phyloP scores from a whole-genome alignment of 2,113 vertebrate species.

The Calidris pugnax region DNA sequence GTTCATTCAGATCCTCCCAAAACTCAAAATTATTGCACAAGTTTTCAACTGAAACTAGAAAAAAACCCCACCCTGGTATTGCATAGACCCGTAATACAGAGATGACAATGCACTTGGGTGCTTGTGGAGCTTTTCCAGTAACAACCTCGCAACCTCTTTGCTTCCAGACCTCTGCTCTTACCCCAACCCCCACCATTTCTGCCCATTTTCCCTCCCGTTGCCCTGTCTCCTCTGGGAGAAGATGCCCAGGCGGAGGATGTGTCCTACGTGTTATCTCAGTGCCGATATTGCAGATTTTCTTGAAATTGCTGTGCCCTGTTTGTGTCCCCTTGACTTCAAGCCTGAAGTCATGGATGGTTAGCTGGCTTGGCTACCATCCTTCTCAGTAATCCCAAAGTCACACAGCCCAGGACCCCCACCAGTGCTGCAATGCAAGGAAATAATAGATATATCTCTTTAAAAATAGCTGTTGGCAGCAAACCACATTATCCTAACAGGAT shows the following conservation, averaged over 20 bases:
- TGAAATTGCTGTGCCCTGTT: neutral
- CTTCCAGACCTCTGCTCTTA: neutral
- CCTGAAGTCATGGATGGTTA: neutral
- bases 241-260: neutral
- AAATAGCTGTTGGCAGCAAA: neutral
- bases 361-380: neutral
- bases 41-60: neutral
- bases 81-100: neutral
- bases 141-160: neutral
- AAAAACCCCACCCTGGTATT: neutral
- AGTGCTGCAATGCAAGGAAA: neutral
- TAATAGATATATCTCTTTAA: neutral
- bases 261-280: neutral
- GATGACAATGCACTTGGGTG: fast-evolving
- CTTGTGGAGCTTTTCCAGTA: neutral
- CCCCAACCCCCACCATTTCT: neutral
- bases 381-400: neutral
- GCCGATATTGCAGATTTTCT: neutral
- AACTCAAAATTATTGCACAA: neutral
- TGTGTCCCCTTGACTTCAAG: neutral
- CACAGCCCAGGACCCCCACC: neutral
- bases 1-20: neutral
- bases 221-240: neutral
- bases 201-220: neutral
- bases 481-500: neutral